These are phyloP conservation scores for Mythimna lalbum DNA, from an alignment of 2,888 invertebrate genomes.

Conservation along the genomic window DNA sequence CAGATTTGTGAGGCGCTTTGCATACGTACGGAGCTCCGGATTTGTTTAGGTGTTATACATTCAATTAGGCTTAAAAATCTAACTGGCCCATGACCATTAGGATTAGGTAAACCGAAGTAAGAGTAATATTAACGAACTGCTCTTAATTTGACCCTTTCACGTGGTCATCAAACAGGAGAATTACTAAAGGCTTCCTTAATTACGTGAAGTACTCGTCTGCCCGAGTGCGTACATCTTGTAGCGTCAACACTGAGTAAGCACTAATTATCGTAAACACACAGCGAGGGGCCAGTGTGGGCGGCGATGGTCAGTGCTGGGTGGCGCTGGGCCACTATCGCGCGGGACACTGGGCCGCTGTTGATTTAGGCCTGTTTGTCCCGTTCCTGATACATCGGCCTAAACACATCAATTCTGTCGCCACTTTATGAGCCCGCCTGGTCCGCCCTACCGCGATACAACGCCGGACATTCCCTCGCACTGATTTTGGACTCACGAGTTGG, in stretches of 20 bases:
- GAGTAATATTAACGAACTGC: conserved; percentile 14
- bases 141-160: conserved; percentile 12
- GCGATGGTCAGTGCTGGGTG: conserved; percentile 36
- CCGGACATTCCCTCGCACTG: conserved; percentile 2
- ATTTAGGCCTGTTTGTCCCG: conserved; percentile 65
- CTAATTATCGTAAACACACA: conserved; percentile 63
- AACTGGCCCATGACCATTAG: neutral
- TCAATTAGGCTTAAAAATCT: neutral
- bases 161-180: conserved; percentile 14
- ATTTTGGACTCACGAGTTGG: conserved; percentile 4
- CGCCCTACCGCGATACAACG: conserved; percentile 25
- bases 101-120: neutral
- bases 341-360: conserved; percentile 58
- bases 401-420: conserved; percentile 64
- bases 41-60: neutral
- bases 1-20: conserved; percentile 15
- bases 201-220: conserved; percentile 25
- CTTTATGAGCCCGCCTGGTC: conserved; percentile 50
- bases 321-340: conserved; percentile 54
- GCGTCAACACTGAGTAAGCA: conserved; percentile 54
- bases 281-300: conserved; percentile 22
- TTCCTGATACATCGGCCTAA: conserved; percentile 62
- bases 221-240: conserved; percentile 35
- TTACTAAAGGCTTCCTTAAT: conserved; percentile 24
- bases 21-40: neutral